phyloP scores from a whole-genome alignment of 2,113 vertebrate genomes.

The Callithrix jacchus region DNA sequence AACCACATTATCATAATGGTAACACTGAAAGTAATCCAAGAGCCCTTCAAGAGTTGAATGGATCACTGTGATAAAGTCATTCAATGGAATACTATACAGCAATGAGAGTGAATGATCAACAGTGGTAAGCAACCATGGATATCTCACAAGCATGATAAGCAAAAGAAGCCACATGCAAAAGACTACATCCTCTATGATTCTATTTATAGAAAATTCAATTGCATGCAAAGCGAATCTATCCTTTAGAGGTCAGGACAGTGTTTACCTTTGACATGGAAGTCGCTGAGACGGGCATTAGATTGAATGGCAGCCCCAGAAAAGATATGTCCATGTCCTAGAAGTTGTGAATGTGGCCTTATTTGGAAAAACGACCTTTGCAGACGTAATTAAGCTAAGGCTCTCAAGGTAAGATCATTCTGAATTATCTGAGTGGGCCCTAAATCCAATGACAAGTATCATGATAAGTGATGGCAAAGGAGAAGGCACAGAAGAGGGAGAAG shows the following conservation, averaged over 20 bases:
- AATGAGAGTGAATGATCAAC: not conserved
- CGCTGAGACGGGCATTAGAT: not conserved
- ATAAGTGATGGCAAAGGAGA: not conserved
- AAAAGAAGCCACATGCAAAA: slow-evolving; percentile 33
- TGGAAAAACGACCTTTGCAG: not conserved
- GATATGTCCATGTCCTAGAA: not conserved
- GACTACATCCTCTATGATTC: not conserved
- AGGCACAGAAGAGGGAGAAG: not conserved
- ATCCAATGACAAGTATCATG: not conserved
- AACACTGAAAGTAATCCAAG: not conserved
- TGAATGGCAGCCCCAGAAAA: not conserved
- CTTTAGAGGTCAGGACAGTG: not conserved
- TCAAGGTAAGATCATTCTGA: not conserved
- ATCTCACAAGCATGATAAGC: not conserved
- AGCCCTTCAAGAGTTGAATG: not conserved
- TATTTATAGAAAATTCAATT: slow-evolving; percentile 2
- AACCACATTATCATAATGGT: not conserved
- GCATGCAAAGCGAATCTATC: not conserved
- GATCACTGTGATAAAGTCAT: not conserved
- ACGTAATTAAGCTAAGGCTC: not conserved
- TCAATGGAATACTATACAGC: not conserved
- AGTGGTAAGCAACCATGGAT: not conserved
- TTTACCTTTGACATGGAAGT: not conserved
- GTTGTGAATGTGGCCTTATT: not conserved
- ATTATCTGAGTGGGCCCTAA: not conserved